Base-by-base conservation (phyloP, 2,888 invertebrate genomes). In the Eilema depressum region DNA sequence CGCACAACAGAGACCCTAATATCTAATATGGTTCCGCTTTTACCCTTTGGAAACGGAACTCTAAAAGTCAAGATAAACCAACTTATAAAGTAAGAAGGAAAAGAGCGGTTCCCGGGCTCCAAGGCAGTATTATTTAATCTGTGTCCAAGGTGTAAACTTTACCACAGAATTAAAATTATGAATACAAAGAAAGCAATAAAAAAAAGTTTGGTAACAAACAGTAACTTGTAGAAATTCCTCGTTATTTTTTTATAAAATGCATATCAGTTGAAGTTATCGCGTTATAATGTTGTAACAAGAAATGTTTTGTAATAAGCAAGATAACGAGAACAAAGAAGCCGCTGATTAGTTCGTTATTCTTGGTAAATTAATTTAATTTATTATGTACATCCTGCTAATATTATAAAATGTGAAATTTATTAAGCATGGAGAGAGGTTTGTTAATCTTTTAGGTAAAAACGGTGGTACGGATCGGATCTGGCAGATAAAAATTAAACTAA, bases 281-380 rank as follows among this genome's bases (percentile, higher is more conserved):
- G 20, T 64, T 67, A 59, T 20, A 30, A 33, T 41, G 20, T 63
- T 23, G 63, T 37, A 63, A 73, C 61, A 26, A 30, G 28, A 30
- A 61, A 30, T 23, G 37, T 63, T 37, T 23, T 63, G 17, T 63
- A 53, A 30, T 28, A 20, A 2, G 30, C 30, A 30, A 61, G 61
- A 61, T 61, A 61, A 28, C 30, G 57, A 41, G 37, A n/a, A 63
- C 25, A 63, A 63, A 63, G 37, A 12, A 2, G 25, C 37, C 63
- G 37, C 71, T 67, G 61, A 71, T 70, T 5, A 30, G 66, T 28
- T 26, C 41, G 23, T 30, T 57, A 11, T 63, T 63, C 70, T 73
- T 63, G 63, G 70, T 11, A 59, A 23, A 68, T 26, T 33, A 14
- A 41, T 37, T 59, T 65, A 28, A 17, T 57, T 23, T 8, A 17